A percentile compares a stretch with the other conserved stretches of the same genome.
phyloP scores from a whole-genome alignment of 2,888 invertebrate genomes.

The Drosophila quinaria region DNA sequence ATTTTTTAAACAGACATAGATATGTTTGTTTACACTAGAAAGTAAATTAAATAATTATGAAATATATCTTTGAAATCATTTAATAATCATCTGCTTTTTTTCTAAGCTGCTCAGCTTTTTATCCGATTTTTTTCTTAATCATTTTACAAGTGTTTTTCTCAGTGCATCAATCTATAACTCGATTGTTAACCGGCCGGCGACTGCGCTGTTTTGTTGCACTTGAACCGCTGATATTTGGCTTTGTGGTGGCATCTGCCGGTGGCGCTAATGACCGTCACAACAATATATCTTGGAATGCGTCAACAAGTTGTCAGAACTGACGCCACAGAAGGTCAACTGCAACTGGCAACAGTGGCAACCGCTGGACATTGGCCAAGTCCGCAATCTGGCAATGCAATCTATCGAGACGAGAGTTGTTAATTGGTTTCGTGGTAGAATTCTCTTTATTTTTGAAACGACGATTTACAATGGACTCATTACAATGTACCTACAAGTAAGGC shows the following conservation, averaged over 20 bases:
- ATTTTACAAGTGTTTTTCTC: background rate
- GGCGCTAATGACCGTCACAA: constrained; percentile 57
- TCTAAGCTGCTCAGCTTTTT: background rate
- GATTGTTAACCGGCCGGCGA: constrained; percentile 31
- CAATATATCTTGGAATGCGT: constrained; percentile 55
- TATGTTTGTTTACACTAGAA: too few relatives aligned
- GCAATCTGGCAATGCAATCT: constrained; percentile 21
- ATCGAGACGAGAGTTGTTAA: constrained; percentile 21
- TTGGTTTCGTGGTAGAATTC: constrained; percentile 50
- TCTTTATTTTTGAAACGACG: constrained; percentile 70
- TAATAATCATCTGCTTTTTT: background rate
- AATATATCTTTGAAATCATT: too few relatives aligned
- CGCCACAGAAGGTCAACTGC: constrained; percentile 65
- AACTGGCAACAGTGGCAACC: constrained; percentile 4
- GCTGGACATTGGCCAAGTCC: constrained; percentile 52
- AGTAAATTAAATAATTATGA: too few relatives aligned
- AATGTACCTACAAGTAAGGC: constrained; percentile 38
- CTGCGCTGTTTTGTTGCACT: constrained; percentile 64
- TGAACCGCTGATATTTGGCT: constrained; percentile 74
- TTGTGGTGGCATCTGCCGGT: constrained; percentile 50
- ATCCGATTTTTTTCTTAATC: rapidly evolving
- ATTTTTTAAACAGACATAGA: too few relatives aligned
- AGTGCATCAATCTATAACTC: constrained; percentile 15
- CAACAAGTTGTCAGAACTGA: constrained; percentile 64
- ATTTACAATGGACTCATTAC: constrained; percentile 55